phyloP scores from a whole-genome alignment of 2,113 vertebrate genomes.

The Emydura subglobosa region DNA sequence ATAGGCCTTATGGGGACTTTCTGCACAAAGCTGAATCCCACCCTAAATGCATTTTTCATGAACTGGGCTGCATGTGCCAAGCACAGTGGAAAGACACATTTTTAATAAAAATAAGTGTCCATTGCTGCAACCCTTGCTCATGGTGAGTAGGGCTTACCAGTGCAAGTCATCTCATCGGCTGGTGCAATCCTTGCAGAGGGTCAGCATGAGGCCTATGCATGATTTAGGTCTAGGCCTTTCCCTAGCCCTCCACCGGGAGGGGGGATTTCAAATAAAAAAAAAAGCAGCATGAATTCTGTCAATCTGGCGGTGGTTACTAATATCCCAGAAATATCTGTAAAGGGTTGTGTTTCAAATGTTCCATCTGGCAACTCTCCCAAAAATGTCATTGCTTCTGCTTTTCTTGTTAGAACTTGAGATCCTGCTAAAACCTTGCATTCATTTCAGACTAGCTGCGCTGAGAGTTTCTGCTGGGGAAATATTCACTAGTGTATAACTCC shows the following conservation, averaged over 20 bases:
- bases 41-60: background rate
- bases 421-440: background rate
- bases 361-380: background rate
- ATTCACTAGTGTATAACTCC: background rate
- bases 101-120: rapidly evolving
- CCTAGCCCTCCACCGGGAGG: background rate
- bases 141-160: background rate
- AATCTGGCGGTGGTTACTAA: background rate
- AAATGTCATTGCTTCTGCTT: background rate
- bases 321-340: constrained; percentile 10
- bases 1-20: background rate
- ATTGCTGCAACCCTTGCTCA: background rate
- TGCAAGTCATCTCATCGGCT: background rate
- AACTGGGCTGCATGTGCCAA: background rate
- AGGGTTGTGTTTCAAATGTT: constrained; percentile 9
- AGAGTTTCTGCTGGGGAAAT: constrained; percentile 51
- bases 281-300: background rate
- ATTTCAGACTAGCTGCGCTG: background rate
- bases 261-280: background rate
- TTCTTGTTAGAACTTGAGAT: constrained; percentile 17
- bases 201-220: background rate
- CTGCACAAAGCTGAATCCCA: background rate
- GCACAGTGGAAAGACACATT: background rate
- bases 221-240: background rate
- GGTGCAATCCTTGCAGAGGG: background rate